A percentile compares a stretch with the other conserved stretches of the same genome.
Conservation (phyloP, 2,888 invertebrate genomes). For the Lottia gigantea region DNA sequence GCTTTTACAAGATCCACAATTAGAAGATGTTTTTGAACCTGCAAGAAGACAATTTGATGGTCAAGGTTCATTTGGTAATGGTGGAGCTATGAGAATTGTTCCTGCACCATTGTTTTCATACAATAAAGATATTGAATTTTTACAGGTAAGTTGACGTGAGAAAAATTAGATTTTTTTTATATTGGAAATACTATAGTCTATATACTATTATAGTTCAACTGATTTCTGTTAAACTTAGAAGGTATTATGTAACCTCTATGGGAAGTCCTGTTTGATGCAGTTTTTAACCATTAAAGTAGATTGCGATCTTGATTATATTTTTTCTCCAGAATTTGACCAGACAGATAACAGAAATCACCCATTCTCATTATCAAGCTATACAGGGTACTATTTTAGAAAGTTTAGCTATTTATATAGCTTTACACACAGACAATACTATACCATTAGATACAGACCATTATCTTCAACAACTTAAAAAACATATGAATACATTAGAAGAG, state of each 20-base stretch:
- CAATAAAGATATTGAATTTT: conserved; percentile 36
- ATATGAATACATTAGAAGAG: conserved; percentile 44
- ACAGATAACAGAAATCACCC: conserved; percentile 73
- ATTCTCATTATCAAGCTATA: conserved; percentile 70
- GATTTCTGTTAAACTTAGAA: not conserved
- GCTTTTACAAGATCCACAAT: conserved; percentile 67
- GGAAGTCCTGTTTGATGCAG: too few relatives aligned
- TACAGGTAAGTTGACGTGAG: conserved; percentile 38
- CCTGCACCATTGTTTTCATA: conserved; percentile 75
- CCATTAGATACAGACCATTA: conserved; percentile 41
- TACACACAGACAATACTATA: conserved; percentile 30
- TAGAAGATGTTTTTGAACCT: conserved; percentile 74
- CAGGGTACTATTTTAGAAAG: conserved; percentile 70
- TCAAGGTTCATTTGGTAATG: conserved; percentile 81
- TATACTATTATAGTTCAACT: not conserved
- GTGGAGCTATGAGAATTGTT: conserved; percentile 80
- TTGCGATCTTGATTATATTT: not conserved
- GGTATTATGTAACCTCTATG: too few relatives aligned
- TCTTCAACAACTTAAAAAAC: conserved; percentile 40
- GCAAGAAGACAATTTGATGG: conserved; percentile 78
- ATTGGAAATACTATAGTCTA: not conserved
- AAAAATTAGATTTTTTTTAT: not conserved
- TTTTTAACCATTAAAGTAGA: too few relatives aligned
- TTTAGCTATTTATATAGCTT: conserved; percentile 73
- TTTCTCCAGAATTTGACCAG: conserved; percentile 41